Percentiles rank a stretch among this genome's conserved stretches.
phyloP scores from a whole-genome alignment of 53 echinoderm and acorn worm genomes.

The Holothuria leucospilota region DNA sequence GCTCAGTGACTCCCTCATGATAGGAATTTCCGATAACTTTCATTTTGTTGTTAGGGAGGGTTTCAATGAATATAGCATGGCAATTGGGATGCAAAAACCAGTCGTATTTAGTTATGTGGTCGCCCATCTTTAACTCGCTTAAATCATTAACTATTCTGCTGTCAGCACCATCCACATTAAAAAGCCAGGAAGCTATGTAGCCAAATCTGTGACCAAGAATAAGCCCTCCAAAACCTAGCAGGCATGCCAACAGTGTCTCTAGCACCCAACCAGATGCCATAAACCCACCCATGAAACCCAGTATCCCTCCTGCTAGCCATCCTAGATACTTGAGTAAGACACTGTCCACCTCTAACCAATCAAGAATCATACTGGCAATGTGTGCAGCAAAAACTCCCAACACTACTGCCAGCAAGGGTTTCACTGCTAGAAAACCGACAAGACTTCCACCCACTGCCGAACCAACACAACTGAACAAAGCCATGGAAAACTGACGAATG shows the following conservation, averaged over 20 bases:
- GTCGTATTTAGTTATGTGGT: conserved; percentile 38
- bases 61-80: conserved; percentile 26
- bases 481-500: conserved; percentile 41
- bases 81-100: conserved; percentile 44
- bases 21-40: conserved; percentile 23
- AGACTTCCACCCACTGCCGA: conserved; percentile 30
- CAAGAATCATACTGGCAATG: conserved; percentile 28
- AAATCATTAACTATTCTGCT: conserved; percentile 2
- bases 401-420: conserved; percentile 12
- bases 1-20: conserved; percentile 2
- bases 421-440: not conserved
- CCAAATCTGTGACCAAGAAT: conserved; percentile 14
- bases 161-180: not conserved
- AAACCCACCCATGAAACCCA: conserved; percentile 20
- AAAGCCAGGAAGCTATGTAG: conserved; percentile 12
- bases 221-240: conserved; percentile 30
- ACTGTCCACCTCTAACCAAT: not conserved
- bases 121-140: conserved; percentile 11
- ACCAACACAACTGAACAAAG: conserved; percentile 27
- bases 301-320: conserved; percentile 32
- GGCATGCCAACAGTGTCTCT: conserved; percentile 19
- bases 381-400: not conserved
- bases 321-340: conserved; percentile 11
- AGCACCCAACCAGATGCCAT: conserved; percentile 20
- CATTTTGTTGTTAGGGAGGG: conserved; percentile 8